Conservation (phyloP, 2,797 vertebrate genomes). For the Capromys pilorides region DNA sequence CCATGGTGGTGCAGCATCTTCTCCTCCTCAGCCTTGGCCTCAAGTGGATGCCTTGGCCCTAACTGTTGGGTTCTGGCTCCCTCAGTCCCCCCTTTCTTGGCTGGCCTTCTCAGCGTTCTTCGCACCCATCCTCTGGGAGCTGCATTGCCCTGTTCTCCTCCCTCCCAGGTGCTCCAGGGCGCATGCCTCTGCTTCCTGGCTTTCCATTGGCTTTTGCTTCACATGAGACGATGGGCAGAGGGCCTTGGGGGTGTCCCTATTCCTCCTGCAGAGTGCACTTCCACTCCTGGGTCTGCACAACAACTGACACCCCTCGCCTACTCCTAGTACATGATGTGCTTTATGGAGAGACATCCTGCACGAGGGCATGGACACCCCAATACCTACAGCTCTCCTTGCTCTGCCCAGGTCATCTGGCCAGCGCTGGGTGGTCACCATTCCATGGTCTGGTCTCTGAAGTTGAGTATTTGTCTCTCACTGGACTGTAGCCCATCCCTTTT, state of each 20-base stretch:
- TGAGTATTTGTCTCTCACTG: neutral
- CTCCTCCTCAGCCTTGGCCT: neutral
- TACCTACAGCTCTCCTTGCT: neutral
- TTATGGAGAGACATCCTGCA: neutral
- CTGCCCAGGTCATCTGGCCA: neutral
- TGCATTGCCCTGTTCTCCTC: neutral
- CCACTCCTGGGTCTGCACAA: rapidly evolving
- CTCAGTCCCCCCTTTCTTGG: neutral
- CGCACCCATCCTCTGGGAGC: neutral
- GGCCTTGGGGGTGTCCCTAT: neutral
- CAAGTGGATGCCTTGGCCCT: neutral
- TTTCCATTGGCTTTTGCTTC: neutral
- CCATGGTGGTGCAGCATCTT: neutral
- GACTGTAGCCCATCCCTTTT: neutral
- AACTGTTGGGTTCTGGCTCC: neutral
- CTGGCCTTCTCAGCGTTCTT: neutral
- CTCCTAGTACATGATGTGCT: neutral
- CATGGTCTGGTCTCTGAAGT: neutral
- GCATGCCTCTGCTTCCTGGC: too few relatives aligned
- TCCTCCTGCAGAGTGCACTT: neutral
- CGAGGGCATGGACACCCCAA: too few relatives aligned
- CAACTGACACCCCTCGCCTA: neutral
- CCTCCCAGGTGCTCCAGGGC: neutral
- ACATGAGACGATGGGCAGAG: neutral
- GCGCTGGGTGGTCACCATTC: neutral